These are phyloP conservation scores for Rhabdomys pumilio DNA, from an alignment of 2,797 vertebrate genomes.

Conservation along the genomic window DNA sequence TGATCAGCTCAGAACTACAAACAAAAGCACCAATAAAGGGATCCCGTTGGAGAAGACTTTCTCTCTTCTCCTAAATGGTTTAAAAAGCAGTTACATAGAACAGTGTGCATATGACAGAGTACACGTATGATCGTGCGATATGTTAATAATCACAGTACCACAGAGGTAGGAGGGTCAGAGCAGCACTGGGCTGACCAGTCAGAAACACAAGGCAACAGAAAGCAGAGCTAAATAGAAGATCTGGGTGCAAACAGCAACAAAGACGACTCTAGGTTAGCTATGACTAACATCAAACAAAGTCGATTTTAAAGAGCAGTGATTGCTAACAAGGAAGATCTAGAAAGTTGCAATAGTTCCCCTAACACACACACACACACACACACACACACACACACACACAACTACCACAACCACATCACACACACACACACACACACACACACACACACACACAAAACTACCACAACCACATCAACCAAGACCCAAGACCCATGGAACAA, in stretches of 20 bases:
- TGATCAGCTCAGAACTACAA: not conserved
- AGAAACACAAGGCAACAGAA: not conserved
- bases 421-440: not conserved
- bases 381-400: not conserved
- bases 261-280: not conserved
- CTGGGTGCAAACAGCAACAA: no score
- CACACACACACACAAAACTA: not conserved
- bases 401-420: not conserved
- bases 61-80: not conserved
- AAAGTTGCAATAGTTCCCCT: not conserved
- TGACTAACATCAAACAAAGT: not conserved
- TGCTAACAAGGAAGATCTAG: not conserved
- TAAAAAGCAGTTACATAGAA: not conserved
- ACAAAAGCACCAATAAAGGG: not conserved
- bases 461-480: not conserved
- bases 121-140: not conserved
- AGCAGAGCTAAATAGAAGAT: not conserved
- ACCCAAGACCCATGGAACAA: not conserved
- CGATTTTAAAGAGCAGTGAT: not conserved
- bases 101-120: not conserved
- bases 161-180: not conserved
- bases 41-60: not conserved
- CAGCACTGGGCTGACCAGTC: not conserved
- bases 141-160: not conserved
- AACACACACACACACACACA: not conserved